Conservation (phyloP, 2,113 vertebrate species). For the Rynchops niger region DNA sequence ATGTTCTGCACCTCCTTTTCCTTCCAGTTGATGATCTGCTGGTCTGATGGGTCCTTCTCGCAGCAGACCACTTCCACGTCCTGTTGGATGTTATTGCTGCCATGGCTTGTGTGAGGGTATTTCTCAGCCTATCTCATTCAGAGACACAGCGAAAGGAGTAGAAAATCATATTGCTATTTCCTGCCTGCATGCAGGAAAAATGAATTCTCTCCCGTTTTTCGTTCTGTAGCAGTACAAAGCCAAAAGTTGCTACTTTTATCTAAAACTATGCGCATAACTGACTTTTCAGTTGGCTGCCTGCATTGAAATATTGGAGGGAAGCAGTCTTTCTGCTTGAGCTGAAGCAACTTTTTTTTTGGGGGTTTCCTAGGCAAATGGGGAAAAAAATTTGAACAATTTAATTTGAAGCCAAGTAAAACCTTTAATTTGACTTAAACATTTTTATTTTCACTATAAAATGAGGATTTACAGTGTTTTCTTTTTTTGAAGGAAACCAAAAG, state of each 20-base stretch:
- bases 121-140: not conserved
- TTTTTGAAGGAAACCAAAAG: not conserved
- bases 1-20: not conserved
- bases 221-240: not conserved
- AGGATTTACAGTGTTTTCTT: not conserved
- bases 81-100: not conserved
- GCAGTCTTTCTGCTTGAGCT: not conserved
- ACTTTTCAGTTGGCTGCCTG: slow-evolving; percentile 15
- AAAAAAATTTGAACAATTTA: slow-evolving; percentile 9
- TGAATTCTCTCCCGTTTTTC: slow-evolving; percentile 1
- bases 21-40: not conserved
- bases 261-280: slow-evolving; percentile 6
- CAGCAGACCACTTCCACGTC: not conserved
- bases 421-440: not conserved
- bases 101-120: not conserved
- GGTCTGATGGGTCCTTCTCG: not conserved
- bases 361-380: not conserved
- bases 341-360: not conserved
- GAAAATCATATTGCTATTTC: slow-evolving; percentile 33
- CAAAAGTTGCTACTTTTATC: slow-evolving; percentile 49
- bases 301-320: slow-evolving; percentile 9
- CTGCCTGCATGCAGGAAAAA: not conserved
- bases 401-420: slow-evolving; percentile 23
- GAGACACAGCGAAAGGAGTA: not conserved
- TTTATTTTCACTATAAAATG: slow-evolving; percentile 24